These are phyloP conservation scores for Gavialis gangeticus DNA, from an alignment of 2,113 vertebrate genomes.

Conservation along the genomic window DNA sequence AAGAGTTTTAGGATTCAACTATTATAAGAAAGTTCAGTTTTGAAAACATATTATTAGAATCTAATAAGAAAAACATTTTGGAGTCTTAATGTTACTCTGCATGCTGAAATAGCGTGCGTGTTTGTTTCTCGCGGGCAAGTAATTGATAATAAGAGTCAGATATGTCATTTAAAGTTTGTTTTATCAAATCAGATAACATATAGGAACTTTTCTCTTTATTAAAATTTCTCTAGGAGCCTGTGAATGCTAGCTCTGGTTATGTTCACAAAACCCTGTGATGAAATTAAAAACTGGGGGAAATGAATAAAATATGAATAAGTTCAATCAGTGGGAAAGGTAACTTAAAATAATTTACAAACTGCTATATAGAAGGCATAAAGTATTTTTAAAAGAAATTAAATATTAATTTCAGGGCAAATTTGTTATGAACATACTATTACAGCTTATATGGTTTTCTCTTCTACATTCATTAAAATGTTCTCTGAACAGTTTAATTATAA, in stretches of 20 bases:
- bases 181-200: slow-evolving; percentile 18
- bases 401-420: slow-evolving; percentile 68
- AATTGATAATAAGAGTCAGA: not conserved
- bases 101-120: not conserved
- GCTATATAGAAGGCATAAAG: slow-evolving; percentile 32
- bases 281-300: slow-evolving; percentile 19
- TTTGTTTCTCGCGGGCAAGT: slow-evolving; percentile 5
- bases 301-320: slow-evolving; percentile 42
- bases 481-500: slow-evolving; percentile 69
- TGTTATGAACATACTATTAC: slow-evolving; percentile 55
- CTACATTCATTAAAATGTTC: slow-evolving; percentile 53
- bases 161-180: slow-evolving; percentile 24
- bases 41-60: not conserved
- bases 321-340: slow-evolving; percentile 25
- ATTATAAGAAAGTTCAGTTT: not conserved
- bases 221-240: slow-evolving; percentile 26
- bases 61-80: not conserved
- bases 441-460: slow-evolving; percentile 42
- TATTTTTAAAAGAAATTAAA: slow-evolving; percentile 62
- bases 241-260: slow-evolving; percentile 10
- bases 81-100: not conserved
- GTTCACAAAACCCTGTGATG: not conserved
- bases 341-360: slow-evolving; percentile 58
- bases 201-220: slow-evolving; percentile 44
- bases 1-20: not conserved